Evolutionary conservation across 2,888 invertebrate genomes (phyloP), one percentile per base, ranked within the genome.

Genomic region (Drosophila anceps): DNA sequence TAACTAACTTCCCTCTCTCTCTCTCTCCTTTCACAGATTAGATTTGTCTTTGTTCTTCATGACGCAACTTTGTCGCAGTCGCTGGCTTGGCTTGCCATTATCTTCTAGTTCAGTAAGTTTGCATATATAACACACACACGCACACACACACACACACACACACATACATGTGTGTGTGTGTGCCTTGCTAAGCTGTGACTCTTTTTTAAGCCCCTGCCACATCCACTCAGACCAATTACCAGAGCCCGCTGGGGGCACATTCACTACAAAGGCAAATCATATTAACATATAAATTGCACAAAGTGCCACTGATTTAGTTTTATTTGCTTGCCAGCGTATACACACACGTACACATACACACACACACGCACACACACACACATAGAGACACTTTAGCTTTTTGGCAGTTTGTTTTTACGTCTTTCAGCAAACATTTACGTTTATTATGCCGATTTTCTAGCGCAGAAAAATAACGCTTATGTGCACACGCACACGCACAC

Each of bases 401-500:
- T 72, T 72, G 71, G 48, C 75, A 84, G 75, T 82, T 88, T 84
- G 82, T 83, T 88, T 81, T 82, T 81, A 84, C 76, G 81, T 86
- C 84, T 81, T 78, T 81, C 74, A 75, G 69, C 75, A 82, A 81
- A 76, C 84, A 88, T 88, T 88, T 88, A 87, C 82, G 84, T 89
- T 90, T 90, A 90, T 90, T 89, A 88, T 90, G 77, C 81, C 81
- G 82, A 88, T 85, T 90, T 88, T 90, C 85, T 85, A 90, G 86
- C 89, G 90, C 90, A 90, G 89, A 90, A 90, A 90, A 90, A 89
- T 90, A 90, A 85, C 90, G 83, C 90, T 90, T 89, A 90, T 81
- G 74, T 70, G 73, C 64, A 35, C 64, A 64, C 63, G 73, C 61
- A 65, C 44, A 58, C 64, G 69, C 43, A 67, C 27, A 69, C 37